Evolutionary conservation across 2,797 vertebrate genomes (phyloP), one percentile per base, ranked within the genome.

Genomic region (Peromyscus eremicus): DNA sequence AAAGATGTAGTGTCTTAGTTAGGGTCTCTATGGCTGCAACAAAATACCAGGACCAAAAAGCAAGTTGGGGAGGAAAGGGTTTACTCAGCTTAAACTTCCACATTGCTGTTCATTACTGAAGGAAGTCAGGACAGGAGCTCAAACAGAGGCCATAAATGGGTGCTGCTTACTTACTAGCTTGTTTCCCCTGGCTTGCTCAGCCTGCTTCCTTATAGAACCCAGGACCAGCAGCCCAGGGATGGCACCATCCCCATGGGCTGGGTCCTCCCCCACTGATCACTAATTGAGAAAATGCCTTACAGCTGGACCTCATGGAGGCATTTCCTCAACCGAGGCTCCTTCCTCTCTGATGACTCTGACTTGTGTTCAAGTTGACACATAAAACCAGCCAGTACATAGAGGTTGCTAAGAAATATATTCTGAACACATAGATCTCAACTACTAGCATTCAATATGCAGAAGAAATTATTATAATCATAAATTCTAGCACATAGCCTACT

Each of bases 381-480:
- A 23, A 73, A 73, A 40, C 21, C 70, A 40, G n/a, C 17, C 70
- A 40, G 10, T 40, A 73, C 70, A 73, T 73, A 73, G 55, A 46
- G 27, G 60, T 77, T 96, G 89, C 86, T 92, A 95, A 94, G 89
- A 88, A 85, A 91, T 82, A 21, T 79, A 89, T 82, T 76, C 81
- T 75, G 43, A 92, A 73, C 16, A 87, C 80, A 94, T 75, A 88
- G 49, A 93, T 89, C 57, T 94, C 81, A 80, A 87, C 13, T 43
- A 37, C 55, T 55, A 64, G 55, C 64, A 89, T 80, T 90, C 64
- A 89, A 21, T 46, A 80, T 57, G 32, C 71, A 29, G 21, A 34
- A 93, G 79, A 91, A 97, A 89, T 71, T 91, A 91, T 60, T 70
- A 92, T 6, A 76, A 66, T 40, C 43, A 95, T 70, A 90, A 85